Evolutionary conservation across 2,888 invertebrate species (phyloP), one percentile per base, ranked within the genome.

Genomic region (Yponomeuta cagnagella): DNA sequence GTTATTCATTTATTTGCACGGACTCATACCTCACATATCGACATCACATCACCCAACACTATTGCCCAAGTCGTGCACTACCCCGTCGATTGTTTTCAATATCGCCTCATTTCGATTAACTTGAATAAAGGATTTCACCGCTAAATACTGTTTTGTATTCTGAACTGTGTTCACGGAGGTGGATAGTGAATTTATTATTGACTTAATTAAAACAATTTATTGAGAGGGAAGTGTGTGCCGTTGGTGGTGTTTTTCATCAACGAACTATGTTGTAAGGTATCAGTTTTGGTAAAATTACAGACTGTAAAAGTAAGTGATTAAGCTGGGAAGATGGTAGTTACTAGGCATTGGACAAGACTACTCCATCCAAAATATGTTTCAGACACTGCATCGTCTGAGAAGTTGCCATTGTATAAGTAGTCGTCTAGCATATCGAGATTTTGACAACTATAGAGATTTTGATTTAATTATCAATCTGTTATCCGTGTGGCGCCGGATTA

Each of bases 1-100:
- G 5, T 33, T 33, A 33, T 33, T 33, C 1, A 33, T 33, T 33
- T 33, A 33, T 33, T 33, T 33, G 33, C 3, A 4, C 33, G 33
- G 33, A 33, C 33, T 5, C 33, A 1, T 33, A 43, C 5, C 6
- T 37, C 37, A 37, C 37, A 4, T 43, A 43, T 43, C 43, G 43
- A 43, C 8, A 33, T 5, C 33, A 43, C 6, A 43, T 5, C 8
- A 71, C 82, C 72, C 84, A 80, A 72, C 77, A 77, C 75, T 73
- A 76, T 70, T 72, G 78, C 80, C 78, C 73, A 76, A 82, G 81
- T 92, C 91, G 91, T 92, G 91, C 90, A 76, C 84, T 86, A 84
- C 86, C 85, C 87, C 84, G 87, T 83, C 90, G 86, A 92, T 91
- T 92, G 91, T 92, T 89, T 91, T 90, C 89, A 87, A 88, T 89